Conservation (phyloP, 2,888 invertebrate species). For the Epinotia brunnichana region DNA sequence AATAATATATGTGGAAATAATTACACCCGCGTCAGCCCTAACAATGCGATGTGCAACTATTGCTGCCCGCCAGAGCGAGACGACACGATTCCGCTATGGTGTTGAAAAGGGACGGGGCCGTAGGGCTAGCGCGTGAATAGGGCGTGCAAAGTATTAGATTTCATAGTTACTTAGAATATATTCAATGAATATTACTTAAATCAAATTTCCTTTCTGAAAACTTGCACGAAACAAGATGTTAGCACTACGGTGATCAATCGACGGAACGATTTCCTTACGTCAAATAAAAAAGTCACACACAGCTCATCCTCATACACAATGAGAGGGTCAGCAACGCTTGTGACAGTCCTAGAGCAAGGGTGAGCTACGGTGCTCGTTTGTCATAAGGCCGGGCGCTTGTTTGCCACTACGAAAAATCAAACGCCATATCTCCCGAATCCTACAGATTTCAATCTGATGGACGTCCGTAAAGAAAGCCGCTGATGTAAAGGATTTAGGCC, state of each 20-base stretch:
- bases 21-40: conserved; percentile 12
- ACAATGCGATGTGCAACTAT: conserved; percentile 12
- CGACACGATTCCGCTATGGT: background rate
- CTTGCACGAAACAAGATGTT: background rate
- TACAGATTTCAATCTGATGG: background rate
- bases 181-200: background rate
- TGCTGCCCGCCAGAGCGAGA: background rate
- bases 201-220: background rate
- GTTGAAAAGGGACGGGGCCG: conserved; percentile 1
- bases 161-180: background rate
- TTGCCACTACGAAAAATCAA: background rate
- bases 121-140: background rate
- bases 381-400: background rate
- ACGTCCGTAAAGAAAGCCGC: background rate
- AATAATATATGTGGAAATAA: conserved; percentile 1
- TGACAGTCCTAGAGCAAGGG: too few species aligned
- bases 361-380: background rate
- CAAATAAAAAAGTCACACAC: too few species aligned
- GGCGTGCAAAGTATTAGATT: background rate
- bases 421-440: background rate
- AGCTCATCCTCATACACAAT: background rate
- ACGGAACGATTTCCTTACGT: too few species aligned
- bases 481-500: background rate
- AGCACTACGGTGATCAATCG: too few species aligned
- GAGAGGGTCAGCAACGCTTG: background rate